Conservation (phyloP, 2,113 vertebrate species). For the Sigmodon hispidus region DNA sequence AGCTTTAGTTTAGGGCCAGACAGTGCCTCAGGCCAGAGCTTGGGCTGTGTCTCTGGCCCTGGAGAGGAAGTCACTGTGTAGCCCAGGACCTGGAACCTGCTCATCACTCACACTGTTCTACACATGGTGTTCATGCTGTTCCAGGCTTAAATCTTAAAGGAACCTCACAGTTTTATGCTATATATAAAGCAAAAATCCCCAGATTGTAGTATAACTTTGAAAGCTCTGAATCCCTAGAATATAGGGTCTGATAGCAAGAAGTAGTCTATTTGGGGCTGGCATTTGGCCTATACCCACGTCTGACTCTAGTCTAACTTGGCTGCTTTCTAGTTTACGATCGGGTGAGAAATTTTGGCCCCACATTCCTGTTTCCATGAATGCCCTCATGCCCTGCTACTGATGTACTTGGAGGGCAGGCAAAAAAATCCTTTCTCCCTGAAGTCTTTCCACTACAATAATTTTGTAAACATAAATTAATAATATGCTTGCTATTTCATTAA, state of each 20-base stretch:
- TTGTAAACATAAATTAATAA: background rate
- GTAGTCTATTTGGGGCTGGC: background rate
- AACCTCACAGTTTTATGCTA: background rate
- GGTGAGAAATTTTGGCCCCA: background rate
- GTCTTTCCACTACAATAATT: background rate
- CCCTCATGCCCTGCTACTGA: background rate
- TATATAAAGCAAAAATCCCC: background rate
- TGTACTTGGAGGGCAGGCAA: background rate
- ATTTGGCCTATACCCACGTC: background rate
- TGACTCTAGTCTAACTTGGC: background rate
- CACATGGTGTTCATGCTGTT: too few species aligned
- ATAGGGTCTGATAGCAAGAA: background rate
- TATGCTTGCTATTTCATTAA: background rate
- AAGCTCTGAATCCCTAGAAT: background rate
- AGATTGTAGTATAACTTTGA: background rate
- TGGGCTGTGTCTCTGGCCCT: too few species aligned
- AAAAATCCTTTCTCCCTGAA: background rate
- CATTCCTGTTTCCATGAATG: too few species aligned
- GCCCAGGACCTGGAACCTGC: too few species aligned
- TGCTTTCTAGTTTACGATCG: background rate
- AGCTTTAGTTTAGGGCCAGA: too few species aligned
- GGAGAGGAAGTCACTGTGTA: too few species aligned
- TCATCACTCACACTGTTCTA: too few species aligned
- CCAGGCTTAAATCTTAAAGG: background rate
- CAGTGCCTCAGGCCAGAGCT: too few species aligned